These are phyloP conservation scores for Semnornis frantzii DNA, from an alignment of 2,113 vertebrate genomes.

Conservation along the genomic window DNA sequence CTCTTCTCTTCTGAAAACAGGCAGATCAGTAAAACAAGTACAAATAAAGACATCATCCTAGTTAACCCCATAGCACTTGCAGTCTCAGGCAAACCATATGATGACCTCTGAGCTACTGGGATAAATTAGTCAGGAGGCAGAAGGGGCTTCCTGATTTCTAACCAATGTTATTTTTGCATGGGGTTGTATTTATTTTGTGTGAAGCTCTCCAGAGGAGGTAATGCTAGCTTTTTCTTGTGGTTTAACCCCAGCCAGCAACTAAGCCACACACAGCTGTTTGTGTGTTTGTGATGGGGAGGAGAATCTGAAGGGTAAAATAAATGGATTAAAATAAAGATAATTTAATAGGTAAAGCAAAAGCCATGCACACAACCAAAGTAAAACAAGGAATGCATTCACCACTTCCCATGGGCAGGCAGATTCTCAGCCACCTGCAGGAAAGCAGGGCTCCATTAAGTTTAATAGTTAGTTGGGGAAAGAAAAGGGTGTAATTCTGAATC, in stretches of 20 bases:
- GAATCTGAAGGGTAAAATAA: background rate
- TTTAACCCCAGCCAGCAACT: background rate
- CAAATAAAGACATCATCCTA: background rate
- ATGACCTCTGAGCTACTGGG: background rate
- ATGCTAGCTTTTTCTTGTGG: background rate
- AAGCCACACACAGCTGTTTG: background rate
- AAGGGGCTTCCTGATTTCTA: background rate
- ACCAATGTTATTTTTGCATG: background rate
- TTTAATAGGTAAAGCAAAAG: background rate
- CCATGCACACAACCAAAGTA: background rate
- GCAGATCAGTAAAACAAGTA: background rate
- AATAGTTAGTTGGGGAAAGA: background rate
- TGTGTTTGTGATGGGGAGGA: background rate
- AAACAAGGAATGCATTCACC: background rate
- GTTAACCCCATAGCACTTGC: accelerated
- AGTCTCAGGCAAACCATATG: background rate
- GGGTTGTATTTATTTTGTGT: background rate
- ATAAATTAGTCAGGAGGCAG: background rate
- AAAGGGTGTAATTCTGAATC: background rate
- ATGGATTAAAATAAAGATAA: background rate
- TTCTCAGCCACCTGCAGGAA: background rate
- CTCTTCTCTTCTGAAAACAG: background rate
- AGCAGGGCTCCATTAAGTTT: background rate
- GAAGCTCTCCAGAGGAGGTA: background rate
- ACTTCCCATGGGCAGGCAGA: background rate